Evolutionary conservation across 2,888 invertebrate genomes (phyloP).

Genomic region (Callyntrura guangdongensis): DNA sequence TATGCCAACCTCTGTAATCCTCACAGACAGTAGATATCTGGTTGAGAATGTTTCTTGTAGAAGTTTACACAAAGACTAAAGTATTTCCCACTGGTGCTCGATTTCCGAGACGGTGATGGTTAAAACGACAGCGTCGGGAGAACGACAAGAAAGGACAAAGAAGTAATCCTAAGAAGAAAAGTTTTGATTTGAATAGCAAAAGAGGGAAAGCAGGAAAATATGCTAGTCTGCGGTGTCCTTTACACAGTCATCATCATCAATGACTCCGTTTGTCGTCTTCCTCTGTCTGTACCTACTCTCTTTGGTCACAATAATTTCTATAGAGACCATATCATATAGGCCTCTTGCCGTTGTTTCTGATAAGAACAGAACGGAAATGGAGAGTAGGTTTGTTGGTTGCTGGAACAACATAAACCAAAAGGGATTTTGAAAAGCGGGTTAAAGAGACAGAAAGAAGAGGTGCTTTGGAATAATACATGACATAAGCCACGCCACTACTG

Average conservation of each 20-base stretch:
- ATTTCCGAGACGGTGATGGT: background rate
- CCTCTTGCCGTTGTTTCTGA: background rate
- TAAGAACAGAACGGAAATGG: background rate
- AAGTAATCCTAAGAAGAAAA: slow-evolving; percentile 66
- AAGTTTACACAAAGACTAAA: slow-evolving; percentile 35
- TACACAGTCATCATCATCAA: background rate
- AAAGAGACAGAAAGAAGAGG: slow-evolving; percentile 51
- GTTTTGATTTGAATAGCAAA: slow-evolving; percentile 61
- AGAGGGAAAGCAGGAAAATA: slow-evolving; percentile 28
- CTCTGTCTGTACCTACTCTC: background rate
- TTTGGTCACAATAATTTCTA: background rate
- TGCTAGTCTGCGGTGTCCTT: slow-evolving; percentile 18
- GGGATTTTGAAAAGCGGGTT: slow-evolving; percentile 63
- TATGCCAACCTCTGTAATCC: background rate
- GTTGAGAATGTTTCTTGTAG: background rate
- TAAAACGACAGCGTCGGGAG: background rate
- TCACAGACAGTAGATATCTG: background rate
- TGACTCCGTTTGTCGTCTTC: background rate
- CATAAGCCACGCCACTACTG: background rate
- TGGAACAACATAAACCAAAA: slow-evolving; percentile 32
- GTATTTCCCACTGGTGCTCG: slow-evolving; percentile 34
- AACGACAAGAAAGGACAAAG: slow-evolving; percentile 21
- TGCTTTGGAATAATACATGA: slow-evolving; percentile 18
- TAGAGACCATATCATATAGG: background rate
- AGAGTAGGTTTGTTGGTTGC: background rate